Conservation (phyloP, 2,797 vertebrate genomes). For the Propithecus perrieri region DNA sequence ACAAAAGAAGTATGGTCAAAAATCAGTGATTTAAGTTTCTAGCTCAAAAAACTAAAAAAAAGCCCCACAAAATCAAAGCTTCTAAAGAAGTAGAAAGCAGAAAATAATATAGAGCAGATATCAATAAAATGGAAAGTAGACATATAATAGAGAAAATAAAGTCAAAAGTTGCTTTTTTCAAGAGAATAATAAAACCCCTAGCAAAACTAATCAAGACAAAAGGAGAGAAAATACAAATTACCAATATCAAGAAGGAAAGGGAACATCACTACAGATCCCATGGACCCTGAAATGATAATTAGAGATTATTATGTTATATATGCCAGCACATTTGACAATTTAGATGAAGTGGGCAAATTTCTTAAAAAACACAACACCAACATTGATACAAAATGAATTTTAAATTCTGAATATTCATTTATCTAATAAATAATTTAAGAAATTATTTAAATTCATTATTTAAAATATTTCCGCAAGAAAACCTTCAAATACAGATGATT, state of each 20-base stretch:
- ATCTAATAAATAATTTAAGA: not conserved
- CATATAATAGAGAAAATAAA: not conserved
- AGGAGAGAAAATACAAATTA: not conserved
- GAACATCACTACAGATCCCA: not conserved
- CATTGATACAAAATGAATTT: not conserved
- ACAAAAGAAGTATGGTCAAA: not conserved
- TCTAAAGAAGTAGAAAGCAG: not conserved
- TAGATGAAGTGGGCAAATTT: not conserved
- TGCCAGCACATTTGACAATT: not conserved
- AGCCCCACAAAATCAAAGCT: not conserved
- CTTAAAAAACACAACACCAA: not conserved
- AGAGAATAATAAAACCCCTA: not conserved
- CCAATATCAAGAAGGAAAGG: not conserved
- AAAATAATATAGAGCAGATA: slow-evolving; percentile 23
- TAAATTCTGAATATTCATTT: not conserved
- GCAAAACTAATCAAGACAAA: not conserved
- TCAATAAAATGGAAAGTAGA: not conserved
- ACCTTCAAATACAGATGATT: not conserved
- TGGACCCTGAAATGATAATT: not conserved
- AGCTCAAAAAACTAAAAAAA: not conserved
- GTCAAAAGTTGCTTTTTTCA: not conserved
- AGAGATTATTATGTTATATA: not conserved
- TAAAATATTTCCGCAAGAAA: not conserved
- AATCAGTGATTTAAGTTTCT: not conserved
- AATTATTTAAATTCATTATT: not conserved